Evolutionary conservation across 2,113 vertebrate species (phyloP), one percentile per base, ranked within the genome.

Genomic region (Nothocercus nigrocapillus): DNA sequence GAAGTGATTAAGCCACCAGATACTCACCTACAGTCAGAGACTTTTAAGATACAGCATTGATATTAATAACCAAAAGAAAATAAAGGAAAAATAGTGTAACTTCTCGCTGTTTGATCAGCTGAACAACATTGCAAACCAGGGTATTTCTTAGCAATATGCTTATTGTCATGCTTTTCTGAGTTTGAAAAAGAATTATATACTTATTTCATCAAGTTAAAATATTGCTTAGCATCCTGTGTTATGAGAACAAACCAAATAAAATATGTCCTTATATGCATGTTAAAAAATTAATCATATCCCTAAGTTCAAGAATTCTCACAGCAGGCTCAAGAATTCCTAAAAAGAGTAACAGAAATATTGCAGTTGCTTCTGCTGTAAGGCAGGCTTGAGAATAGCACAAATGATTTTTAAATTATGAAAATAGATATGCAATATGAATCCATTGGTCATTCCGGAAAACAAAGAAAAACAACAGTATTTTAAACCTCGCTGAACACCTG

Each of bases 161-260:
- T 61, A 45, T 6, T 16, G 4, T 78, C 8, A 4, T 24, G 17
- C 12, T 73, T 85, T 77, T 36, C 25, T 72, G 40, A 79, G 58
- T 76, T 78, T 90, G 53, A 56, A 13, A 47, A 30, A 70, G 44
- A 30, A n/a, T 61, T 68, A 85, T 76, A 83, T 11, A n/a, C 8
- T 40, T 56, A 76, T 73, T 86, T 88, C 20, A 47, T 75, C 78
- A 68, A 69, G 40, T 38, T 82, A 83, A 77, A 70, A 70, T 53
- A 44, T 80, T 44, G 73, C 47, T 85, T 67, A 54, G 70, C 69
- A 54, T 79, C 82, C 77, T 53, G 5, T 45, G 49, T 76, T 70
- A 85, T 85, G 36, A 83, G 94, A 82, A 74, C 15, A 89, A 92
- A 73, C 2, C 11, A 66, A 73, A 18, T 18, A 11, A 87, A 84